Base-by-base conservation (phyloP, 2,888 invertebrate species). In the Cheilosia vernalis region DNA sequence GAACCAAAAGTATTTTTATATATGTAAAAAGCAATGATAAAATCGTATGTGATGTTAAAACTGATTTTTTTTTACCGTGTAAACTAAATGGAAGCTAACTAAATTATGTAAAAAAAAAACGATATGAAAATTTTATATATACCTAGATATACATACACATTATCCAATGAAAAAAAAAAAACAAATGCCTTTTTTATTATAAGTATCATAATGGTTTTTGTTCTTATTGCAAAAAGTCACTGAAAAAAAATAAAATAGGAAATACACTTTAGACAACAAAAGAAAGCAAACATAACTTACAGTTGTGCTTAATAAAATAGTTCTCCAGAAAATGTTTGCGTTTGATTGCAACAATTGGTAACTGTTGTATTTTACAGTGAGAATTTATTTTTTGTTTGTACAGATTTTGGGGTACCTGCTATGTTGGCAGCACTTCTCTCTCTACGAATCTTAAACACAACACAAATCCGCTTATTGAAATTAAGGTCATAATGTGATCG, bases 21-120 rank as follows among this genome's bases (percentile, higher is more conserved):
- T 80, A 84, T 80, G 80, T 84, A 84, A 80, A 79, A 84, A 84
- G 84, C 80, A 84, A 84, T 80, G 84, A 84, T 76, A 83, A 79
- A 84, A 80, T 84, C 80, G 84, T 74, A 84, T 84, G 84, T 84
- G 84, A 84, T 84, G 84, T 84, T 84, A 84, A 74, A 84, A 84
- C 84, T 74, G 69, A 84, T 84, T 84, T 84, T 83, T 37, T 79
- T 80, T 80, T 80, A 80, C 74, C 74, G 64, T 76, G 70, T 80
- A 58, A 80, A 84, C 63, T 80, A 73, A 73, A 84, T 73, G 61
- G 79, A 84, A 76, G 74, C 64, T 70, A 80, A 84, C 84, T 76
- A 66, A 69, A 84, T 84, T 74, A 80, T 80, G 56, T 73, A 73
- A 63, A 55, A 74, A 55, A 67, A 67, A 73, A 55, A 61, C 47